A percentile compares a stretch with the other conserved stretches of the same genome.
These are phyloP conservation scores for Drosophila neotestacea DNA, from an alignment of 2,888 invertebrate species.

Conservation along the genomic window DNA sequence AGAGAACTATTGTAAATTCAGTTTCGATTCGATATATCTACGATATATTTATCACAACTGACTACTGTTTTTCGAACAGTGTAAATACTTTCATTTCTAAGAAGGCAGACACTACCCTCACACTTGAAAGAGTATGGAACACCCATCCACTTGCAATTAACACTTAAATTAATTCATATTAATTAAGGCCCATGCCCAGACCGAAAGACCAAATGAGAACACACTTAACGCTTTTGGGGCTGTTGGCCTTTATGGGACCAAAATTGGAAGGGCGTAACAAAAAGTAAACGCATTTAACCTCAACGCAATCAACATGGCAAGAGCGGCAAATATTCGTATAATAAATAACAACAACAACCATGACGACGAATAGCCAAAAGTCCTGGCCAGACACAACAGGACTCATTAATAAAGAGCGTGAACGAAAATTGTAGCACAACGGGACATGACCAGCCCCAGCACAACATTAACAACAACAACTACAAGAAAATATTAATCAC, in stretches of 20 bases:
- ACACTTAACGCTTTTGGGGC: slow-evolving; percentile 73
- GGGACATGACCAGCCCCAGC: slow-evolving; percentile 51
- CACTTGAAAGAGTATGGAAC: slow-evolving; percentile 49
- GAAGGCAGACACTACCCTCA: slow-evolving; percentile 40
- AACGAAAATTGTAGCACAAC: slow-evolving; percentile 68
- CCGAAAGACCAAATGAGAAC: slow-evolving; percentile 61
- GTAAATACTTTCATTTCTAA: slow-evolving; percentile 53
- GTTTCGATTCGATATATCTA: no score
- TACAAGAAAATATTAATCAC: slow-evolving; percentile 73
- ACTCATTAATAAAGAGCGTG: slow-evolving; percentile 71
- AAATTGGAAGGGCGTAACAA: slow-evolving; percentile 39
- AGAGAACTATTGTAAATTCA: no score
- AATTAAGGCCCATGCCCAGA: slow-evolving; percentile 65
- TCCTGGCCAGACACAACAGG: slow-evolving; percentile 68
- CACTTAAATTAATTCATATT: slow-evolving; percentile 80
- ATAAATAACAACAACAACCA: slow-evolving; percentile 65
- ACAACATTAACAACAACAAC: slow-evolving; percentile 30
- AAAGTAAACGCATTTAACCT: slow-evolving; percentile 70
- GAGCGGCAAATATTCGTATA: slow-evolving; percentile 63
- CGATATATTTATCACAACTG: neutral
- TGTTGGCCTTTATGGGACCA: slow-evolving; percentile 64
- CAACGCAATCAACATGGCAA: slow-evolving; percentile 73
- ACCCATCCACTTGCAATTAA: slow-evolving; percentile 77
- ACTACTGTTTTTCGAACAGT: slow-evolving; percentile 40
- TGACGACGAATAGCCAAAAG: slow-evolving; percentile 57